Conservation (phyloP, 2,797 vertebrate species). For the Oryzias sinensis region DNA sequence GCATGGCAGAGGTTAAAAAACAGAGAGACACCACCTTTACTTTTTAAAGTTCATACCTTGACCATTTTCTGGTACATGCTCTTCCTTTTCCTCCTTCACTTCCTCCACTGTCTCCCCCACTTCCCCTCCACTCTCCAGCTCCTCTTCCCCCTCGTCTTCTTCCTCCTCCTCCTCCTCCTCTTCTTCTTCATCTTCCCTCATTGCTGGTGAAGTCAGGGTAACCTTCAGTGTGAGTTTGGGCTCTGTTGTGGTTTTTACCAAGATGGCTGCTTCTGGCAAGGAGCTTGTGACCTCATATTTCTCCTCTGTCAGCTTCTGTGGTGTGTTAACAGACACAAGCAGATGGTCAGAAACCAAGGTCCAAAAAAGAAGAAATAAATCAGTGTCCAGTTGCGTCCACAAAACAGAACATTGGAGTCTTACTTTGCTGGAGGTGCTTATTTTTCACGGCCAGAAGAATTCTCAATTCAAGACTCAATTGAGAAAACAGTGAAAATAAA, state of each 20-base stretch:
- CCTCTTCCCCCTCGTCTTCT: conserved; percentile 23
- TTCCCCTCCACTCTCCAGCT: conserved; percentile 16
- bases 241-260: conserved; percentile 87
- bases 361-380: background rate
- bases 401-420: too few relatives aligned
- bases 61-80: conserved; percentile 46
- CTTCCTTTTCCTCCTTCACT: conserved; percentile 26
- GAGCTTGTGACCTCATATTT: conserved; percentile 90
- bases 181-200: conserved; percentile 86
- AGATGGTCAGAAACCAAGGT: conserved; percentile 42
- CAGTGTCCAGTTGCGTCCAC: too few relatives aligned
- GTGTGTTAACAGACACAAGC: conserved; percentile 49
- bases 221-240: conserved; percentile 94
- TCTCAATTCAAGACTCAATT: too few relatives aligned
- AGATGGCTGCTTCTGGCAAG: conserved; percentile 88
- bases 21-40: conserved; percentile 1
- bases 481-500: too few relatives aligned
- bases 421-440: too few relatives aligned
- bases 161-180: conserved; percentile 85
- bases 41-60: conserved; percentile 51
- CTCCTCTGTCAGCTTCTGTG: conserved; percentile 96
- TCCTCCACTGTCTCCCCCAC: conserved; percentile 11
- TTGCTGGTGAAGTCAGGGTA: conserved; percentile 91
- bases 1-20: background rate
- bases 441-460: too few relatives aligned